Evolutionary conservation across 2,888 invertebrate species (phyloP).

Genomic region (Phengaris arion): DNA sequence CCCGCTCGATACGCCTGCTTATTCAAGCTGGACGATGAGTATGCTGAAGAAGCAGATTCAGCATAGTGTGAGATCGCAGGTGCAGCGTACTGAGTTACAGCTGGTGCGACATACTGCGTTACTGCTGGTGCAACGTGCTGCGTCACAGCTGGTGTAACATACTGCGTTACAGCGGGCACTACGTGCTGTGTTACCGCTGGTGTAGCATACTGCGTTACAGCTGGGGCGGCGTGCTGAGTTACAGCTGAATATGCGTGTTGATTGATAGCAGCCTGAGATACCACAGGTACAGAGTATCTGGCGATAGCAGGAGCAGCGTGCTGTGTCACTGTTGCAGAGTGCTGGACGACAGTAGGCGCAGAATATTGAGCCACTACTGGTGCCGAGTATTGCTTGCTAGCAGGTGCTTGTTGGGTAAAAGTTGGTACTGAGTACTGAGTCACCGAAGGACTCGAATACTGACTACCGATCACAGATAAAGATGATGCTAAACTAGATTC

Average conservation of each 20-base stretch:
- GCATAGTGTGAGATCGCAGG: conserved; percentile 34
- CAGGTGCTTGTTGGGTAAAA: conserved; percentile 1
- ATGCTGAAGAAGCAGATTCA: conserved; percentile 36
- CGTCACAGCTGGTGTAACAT: conserved; percentile 42
- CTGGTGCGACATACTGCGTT: conserved; percentile 35
- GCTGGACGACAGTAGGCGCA: conserved; percentile 41
- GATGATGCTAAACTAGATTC: conserved; percentile 12
- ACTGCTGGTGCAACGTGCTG: conserved; percentile 42
- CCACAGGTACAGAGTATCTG: conserved; percentile 46
- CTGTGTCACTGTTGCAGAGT: conserved; percentile 40
- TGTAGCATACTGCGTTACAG: conserved; percentile 43
- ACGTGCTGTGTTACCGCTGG: conserved; percentile 43
- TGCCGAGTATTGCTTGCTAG: neutral
- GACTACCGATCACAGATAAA: conserved; percentile 33
- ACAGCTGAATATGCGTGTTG: conserved; percentile 41
- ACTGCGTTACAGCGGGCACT: conserved; percentile 41
- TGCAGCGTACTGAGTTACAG: conserved; percentile 38
- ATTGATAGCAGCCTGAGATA: conserved; percentile 38
- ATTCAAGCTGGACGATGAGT: conserved; percentile 16
- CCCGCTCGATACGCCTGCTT: conserved; percentile 28
- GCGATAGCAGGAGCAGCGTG: conserved; percentile 32
- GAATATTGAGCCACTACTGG: conserved; percentile 17
- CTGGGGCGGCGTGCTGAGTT: conserved; percentile 39
- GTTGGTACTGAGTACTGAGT: neutral
- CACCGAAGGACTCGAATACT: conserved; percentile 23